These are phyloP conservation scores for Bungarus multicinctus DNA, from an alignment of 2,113 vertebrate species.

Conservation along the genomic window DNA sequence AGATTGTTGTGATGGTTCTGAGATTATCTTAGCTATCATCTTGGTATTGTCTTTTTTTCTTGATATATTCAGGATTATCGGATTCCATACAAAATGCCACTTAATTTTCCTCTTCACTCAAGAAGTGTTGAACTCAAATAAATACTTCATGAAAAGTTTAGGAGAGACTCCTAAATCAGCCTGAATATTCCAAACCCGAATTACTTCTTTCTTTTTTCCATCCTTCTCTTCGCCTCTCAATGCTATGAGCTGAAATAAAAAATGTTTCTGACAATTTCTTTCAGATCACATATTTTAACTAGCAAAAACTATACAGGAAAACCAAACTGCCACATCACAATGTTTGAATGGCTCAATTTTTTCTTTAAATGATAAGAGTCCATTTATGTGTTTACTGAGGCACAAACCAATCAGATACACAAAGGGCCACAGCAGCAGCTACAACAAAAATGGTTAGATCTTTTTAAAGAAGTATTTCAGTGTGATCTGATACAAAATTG, in stretches of 20 bases:
- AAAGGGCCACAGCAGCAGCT: neutral
- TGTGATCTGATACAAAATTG: neutral
- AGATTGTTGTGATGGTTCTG: constrained; percentile 25
- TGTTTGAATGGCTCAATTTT: neutral
- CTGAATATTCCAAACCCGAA: constrained; percentile 24
- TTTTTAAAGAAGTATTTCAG: neutral
- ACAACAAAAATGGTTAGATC: neutral
- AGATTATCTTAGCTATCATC: constrained; percentile 30
- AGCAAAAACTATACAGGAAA: neutral
- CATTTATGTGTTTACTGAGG: neutral
- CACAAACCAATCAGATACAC: neutral
- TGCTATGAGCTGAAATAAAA: constrained; percentile 4
- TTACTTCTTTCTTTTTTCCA: neutral
- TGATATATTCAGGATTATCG: constrained; percentile 18
- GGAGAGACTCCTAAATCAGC: neutral
- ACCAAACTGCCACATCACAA: neutral
- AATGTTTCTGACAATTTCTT: constrained; percentile 27
- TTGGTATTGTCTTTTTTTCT: neutral
- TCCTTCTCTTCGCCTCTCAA: neutral
- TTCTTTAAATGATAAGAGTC: neutral
- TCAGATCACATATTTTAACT: constrained; percentile 25
- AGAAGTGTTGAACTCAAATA: constrained; percentile 4
- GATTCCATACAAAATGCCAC: neutral
- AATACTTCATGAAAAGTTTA: constrained; percentile 24
- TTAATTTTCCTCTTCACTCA: neutral